Percentiles rank a stretch among this genome's conserved stretches.
phyloP scores from a whole-genome alignment of 2,888 invertebrate genomes.

The Onchidella celtica region DNA sequence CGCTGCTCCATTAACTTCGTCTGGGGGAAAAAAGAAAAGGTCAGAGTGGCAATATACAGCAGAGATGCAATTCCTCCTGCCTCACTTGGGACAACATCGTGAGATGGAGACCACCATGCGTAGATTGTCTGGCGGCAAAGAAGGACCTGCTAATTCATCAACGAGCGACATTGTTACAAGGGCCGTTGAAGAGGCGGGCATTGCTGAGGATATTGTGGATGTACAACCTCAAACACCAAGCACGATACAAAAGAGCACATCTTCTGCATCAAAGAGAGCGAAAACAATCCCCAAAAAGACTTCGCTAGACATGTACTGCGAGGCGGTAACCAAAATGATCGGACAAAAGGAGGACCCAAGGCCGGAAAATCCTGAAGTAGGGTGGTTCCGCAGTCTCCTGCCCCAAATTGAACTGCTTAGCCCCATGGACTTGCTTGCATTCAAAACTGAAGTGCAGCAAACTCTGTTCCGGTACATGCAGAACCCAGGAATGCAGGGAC shows the following conservation, averaged over 20 bases:
- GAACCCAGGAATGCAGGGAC: slow-evolving; percentile 6
- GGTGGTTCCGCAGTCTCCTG: slow-evolving; percentile 16
- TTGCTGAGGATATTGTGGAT: neutral
- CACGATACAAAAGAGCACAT: neutral
- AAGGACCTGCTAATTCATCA: neutral
- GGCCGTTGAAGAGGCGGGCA: neutral
- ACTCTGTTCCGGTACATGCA: slow-evolving; percentile 12
- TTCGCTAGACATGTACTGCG: slow-evolving; percentile 2
- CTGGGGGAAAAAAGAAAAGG: neutral
- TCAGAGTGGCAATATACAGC: no score
- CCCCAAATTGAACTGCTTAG: slow-evolving; percentile 11
- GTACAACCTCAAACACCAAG: slow-evolving; percentile 2
- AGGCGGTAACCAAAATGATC: slow-evolving; percentile 15
- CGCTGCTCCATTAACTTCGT: no score
- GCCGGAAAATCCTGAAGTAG: slow-evolving; percentile 15
- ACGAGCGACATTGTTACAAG: slow-evolving; percentile 1
- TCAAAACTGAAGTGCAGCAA: slow-evolving; percentile 19
- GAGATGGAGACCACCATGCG: neutral
- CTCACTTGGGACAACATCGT: no score
- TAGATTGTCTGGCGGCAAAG: neutral
- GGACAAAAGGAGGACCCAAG: neutral
- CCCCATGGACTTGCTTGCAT: slow-evolving; percentile 17
- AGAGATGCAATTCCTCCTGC: no score
- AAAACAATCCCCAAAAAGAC: neutral
- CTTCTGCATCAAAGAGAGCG: slow-evolving; percentile 12